These are phyloP conservation scores for Troglohyphantes excavatus DNA, from an alignment of 2,888 invertebrate genomes.

Conservation along the genomic window DNA sequence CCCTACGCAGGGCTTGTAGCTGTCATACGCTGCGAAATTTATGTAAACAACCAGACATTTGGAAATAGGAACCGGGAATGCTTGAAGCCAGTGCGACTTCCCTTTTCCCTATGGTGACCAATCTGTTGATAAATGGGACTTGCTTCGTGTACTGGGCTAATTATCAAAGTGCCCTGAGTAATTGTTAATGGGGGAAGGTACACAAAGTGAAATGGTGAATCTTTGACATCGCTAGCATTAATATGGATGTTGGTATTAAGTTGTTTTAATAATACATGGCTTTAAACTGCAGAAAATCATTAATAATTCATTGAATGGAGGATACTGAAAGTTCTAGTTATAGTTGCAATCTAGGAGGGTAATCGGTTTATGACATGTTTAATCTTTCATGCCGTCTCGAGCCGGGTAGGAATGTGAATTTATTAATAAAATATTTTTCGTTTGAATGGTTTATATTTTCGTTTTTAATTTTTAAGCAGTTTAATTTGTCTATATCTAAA, in stretches of 20 bases:
- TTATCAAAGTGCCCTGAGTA: slow-evolving; percentile 73
- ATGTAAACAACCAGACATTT: slow-evolving; percentile 58
- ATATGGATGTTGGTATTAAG: slow-evolving; percentile 38
- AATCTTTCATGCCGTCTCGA: too few relatives aligned
- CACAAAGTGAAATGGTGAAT: slow-evolving; percentile 45
- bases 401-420: too few relatives aligned
- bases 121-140: slow-evolving; percentile 60
- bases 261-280: slow-evolving; percentile 16
- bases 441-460: too few relatives aligned
- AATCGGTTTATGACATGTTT: too few relatives aligned
- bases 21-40: slow-evolving; percentile 50
- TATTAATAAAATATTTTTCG: too few relatives aligned
- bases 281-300: not conserved
- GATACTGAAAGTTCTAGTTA: not conserved
- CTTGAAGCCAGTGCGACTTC: slow-evolving; percentile 19
- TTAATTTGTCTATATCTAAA: too few relatives aligned
- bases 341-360: too few relatives aligned
- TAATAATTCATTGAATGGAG: not conserved
- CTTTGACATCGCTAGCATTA: slow-evolving; percentile 18
- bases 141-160: slow-evolving; percentile 56
- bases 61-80: slow-evolving; percentile 22
- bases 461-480: too few relatives aligned
- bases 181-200: slow-evolving; percentile 58
- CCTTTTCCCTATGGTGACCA: slow-evolving; percentile 49
- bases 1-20: slow-evolving; percentile 1